phyloP scores from a whole-genome alignment of 2,888 invertebrate species.

The Lithophane ornitopus region DNA sequence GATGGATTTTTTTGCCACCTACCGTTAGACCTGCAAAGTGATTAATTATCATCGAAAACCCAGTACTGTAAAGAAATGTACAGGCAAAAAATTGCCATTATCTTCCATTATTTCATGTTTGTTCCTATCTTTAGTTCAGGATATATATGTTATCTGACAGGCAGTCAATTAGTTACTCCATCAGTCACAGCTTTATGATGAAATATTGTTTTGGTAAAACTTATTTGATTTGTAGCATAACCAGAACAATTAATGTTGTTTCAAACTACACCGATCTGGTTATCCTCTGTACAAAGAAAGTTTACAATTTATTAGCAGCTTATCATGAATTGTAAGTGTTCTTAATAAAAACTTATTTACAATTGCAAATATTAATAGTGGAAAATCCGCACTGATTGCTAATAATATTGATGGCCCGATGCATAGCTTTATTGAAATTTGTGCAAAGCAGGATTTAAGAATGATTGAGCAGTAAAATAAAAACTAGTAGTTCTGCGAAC shows the following conservation, averaged over 20 bases:
- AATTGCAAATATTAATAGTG: neutral
- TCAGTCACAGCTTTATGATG: neutral
- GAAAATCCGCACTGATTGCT: neutral
- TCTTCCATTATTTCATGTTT: neutral
- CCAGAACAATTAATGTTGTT: constrained; percentile 11
- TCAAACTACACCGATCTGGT: constrained; percentile 12
- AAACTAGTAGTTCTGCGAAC: too few relatives aligned
- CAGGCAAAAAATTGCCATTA: neutral
- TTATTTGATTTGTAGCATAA: constrained; percentile 12
- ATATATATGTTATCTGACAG: neutral
- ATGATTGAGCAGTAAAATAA: neutral
- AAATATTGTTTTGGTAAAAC: constrained; percentile 6
- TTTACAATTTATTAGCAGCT: constrained; percentile 8
- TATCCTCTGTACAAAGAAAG: constrained; percentile 2
- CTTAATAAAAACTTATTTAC: neutral
- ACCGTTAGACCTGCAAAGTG: neutral
- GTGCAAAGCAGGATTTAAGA: neutral
- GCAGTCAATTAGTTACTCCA: neutral
- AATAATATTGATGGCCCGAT: neutral
- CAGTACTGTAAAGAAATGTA: neutral
- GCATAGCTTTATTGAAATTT: neutral
- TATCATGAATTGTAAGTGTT: neutral
- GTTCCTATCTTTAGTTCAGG: neutral
- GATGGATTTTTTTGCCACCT: neutral
- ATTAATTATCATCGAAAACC: neutral